A percentile compares a stretch with the other conserved stretches of the same genome.
Evolutionary conservation across 2,888 invertebrate species (phyloP).

Genomic region (Dicycla oo): DNA sequence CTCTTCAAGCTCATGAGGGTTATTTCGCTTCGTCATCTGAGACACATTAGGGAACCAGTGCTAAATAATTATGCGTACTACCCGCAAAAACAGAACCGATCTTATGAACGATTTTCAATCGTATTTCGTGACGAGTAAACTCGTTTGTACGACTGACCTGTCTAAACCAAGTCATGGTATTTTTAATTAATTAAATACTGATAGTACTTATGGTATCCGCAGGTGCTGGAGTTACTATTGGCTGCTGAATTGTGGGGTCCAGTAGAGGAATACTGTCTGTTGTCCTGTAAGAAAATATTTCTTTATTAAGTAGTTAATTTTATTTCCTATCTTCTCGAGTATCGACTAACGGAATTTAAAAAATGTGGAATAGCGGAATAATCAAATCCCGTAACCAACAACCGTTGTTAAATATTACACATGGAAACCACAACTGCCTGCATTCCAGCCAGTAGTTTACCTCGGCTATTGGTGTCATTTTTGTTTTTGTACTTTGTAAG

Average conservation of each 20-base stretch:
- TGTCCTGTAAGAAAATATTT: conserved; percentile 72
- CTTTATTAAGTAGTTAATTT: neutral
- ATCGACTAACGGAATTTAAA: neutral
- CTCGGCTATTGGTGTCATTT: neutral
- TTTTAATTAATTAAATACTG: conserved; percentile 80
- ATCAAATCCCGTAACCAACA: neutral
- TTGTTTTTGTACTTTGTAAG: neutral
- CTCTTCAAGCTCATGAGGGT: neutral
- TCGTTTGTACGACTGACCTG: conserved; percentile 31
- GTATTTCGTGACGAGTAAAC: conserved; percentile 15
- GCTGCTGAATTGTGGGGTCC: conserved; percentile 85
- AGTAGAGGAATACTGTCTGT: conserved; percentile 87
- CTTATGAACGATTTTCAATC: conserved; percentile 26
- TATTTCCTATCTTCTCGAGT: neutral
- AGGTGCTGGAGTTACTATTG: conserved; percentile 83
- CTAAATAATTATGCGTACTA: neutral
- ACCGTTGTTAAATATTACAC: neutral
- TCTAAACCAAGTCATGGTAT: neutral
- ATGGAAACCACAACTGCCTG: neutral
- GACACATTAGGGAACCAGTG: neutral
- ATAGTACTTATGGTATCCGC: conserved; percentile 89
- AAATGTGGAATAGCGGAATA: neutral
- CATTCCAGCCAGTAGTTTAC: neutral
- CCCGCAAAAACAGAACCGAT: neutral
- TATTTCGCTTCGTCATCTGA: neutral